Base-by-base conservation (phyloP, 2,888 invertebrate species). In the Capitulum mitella region DNA sequence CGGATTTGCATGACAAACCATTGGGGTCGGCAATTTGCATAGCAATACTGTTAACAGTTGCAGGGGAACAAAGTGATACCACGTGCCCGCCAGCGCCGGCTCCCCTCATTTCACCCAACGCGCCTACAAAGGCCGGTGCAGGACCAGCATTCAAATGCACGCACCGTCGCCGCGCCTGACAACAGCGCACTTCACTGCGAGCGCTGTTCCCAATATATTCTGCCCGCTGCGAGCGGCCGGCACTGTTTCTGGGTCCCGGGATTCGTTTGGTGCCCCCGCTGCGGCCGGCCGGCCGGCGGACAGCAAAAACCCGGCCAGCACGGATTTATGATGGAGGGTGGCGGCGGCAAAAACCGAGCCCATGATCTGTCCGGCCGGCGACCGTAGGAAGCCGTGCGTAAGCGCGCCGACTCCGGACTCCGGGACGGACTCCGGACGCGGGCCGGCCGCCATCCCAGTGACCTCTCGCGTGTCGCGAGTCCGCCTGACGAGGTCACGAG, bases 271-370 rank as follows among this genome's bases (percentile, higher is more conserved):
- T 34, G 64, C 32, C 64, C 32, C 64, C 32, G 64, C 64, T 34
- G 16, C 64, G 16, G 64, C 12, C 64, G 19, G 34, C 34, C 64
- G 32, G 34, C 3, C 70, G 10, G 58, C 10, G 8, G 26, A 12
- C 37, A 12, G 70, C 70, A 70, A 70, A 70, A 70, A 70, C 19
- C 26, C 40, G 70, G 37, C 37, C 37, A 26, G 40, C 70, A 40
- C 70, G 40, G 34, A 70, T 40, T 70, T 70, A 70, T 70, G 70
- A 70, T 40, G 70, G 70, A 70, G 70, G 70, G 70, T 22, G 22
- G 70, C 37, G 40, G 37, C 37, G 19, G 34, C 70, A 40, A 26
- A 70, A 70, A 40, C 70, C 26, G 37, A 1, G 70, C 14, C 70
- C 70, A 40, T 40, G 37, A 70, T 70, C 10, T 19, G 64, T 16